A percentile compares a stretch with the other conserved stretches of the same genome.
These are phyloP conservation scores for Synanthedon myopaeformis DNA, from an alignment of 2,888 invertebrate species.

Conservation along the genomic window DNA sequence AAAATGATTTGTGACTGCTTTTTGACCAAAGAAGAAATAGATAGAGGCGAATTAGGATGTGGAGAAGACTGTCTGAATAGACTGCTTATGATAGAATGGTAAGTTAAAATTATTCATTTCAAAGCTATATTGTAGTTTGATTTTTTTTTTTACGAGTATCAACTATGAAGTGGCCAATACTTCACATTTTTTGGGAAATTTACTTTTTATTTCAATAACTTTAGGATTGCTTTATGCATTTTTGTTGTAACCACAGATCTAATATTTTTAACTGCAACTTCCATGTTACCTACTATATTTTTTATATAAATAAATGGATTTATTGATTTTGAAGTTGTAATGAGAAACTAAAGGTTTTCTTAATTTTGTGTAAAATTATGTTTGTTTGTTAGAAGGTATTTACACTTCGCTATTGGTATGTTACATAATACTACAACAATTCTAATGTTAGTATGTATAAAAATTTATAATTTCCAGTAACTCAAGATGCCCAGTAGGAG, in stretches of 20 bases:
- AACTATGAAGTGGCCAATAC: too few relatives aligned
- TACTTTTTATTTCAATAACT: too few relatives aligned
- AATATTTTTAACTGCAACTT: too few relatives aligned
- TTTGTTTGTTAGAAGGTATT: too few relatives aligned
- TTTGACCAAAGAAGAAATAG: conserved; percentile 88
- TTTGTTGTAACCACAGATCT: too few relatives aligned
- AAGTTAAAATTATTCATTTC: conserved; percentile 9
- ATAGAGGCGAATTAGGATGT: conserved; percentile 87
- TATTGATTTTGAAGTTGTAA: too few relatives aligned
- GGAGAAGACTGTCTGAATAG: conserved; percentile 97
- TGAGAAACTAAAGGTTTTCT: too few relatives aligned
- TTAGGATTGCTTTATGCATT: too few relatives aligned
- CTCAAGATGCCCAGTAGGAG: conserved; percentile 87
- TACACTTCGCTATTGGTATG: not conserved
- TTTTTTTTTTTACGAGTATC: too few relatives aligned
- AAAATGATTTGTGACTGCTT: conserved; percentile 97
- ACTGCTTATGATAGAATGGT: conserved; percentile 98
- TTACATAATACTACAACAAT: not conserved
- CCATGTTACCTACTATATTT: too few relatives aligned
- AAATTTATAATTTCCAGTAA: conserved; percentile 72
- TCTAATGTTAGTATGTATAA: not conserved
- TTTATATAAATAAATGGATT: too few relatives aligned
- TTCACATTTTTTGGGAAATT: too few relatives aligned
- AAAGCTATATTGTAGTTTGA: not conserved
- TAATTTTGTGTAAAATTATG: not conserved